Base-by-base conservation (phyloP, 2,888 invertebrate species). In the Metopia argyrocephala region DNA sequence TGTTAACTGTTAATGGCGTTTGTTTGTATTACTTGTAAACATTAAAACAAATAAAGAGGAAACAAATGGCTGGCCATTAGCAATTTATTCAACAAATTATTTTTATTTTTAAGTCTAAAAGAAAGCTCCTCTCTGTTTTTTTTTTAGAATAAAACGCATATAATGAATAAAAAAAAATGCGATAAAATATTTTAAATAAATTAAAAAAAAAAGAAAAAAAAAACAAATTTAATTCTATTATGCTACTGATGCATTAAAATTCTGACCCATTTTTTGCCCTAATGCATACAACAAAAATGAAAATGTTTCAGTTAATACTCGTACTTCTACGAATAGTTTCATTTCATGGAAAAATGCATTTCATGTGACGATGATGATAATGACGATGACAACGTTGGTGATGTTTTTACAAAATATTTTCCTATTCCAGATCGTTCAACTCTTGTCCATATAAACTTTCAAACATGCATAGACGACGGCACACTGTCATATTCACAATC, bases 181-280 rank as follows among this genome's bases (percentile, higher is more conserved):
- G n/a, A n/a, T n/a, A n/a, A n/a, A n/a, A n/a, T n/a, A n/a, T n/a
- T n/a, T n/a, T n/a, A n/a, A n/a, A n/a, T n/a, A n/a, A n/a, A n/a
- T n/a, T n/a, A n/a, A n/a, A n/a, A n/a, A n/a, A n/a, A n/a, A n/a
- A n/a, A n/a, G n/a, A n/a, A n/a, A n/a, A n/a, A n/a, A n/a, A n/a
- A 70, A 76, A 45, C 45, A 70, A 78, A 52, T 71, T 61, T 54
- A 66, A 66, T 66, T 59, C 71, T 71, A 78, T 76, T 50, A 54
- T 64, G 59, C 46, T 54, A 71, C 65, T 78, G 66, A 78, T 65
- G 78, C 78, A 66, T 78, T 61, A 78, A 59, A 71, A 54, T 78
- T 66, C 59, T 78, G 78, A 71, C 78, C 78, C 54, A 78, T 66
- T 78, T 71, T 76, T 57, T 61, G 54, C 25, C 59, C 25, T 66